These are phyloP conservation scores for Tetragnatha versicolor DNA, from an alignment of 1,140 invertebrate genomes.

Conservation along the genomic window DNA sequence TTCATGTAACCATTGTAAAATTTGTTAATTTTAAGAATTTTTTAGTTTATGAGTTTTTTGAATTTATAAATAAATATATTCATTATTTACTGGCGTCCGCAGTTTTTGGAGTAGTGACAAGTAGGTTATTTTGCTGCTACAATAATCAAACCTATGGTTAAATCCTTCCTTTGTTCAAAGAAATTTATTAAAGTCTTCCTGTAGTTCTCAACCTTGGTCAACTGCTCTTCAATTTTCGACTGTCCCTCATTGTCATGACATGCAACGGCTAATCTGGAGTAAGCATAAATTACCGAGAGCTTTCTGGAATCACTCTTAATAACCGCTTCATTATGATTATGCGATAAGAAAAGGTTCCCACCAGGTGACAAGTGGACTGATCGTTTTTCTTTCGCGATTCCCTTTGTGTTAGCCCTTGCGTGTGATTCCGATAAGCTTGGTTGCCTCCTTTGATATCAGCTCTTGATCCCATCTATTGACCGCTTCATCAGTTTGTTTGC, in stretches of 20 bases:
- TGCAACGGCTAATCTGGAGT: conserved; percentile 37
- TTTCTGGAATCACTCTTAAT: conserved; percentile 30
- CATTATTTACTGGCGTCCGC: too few species aligned
- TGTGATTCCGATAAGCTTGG: conserved; percentile 23
- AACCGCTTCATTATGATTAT: conserved; percentile 41
- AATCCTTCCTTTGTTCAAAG: too few species aligned
- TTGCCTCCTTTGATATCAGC: conserved; percentile 23
- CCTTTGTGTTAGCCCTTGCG: conserved; percentile 31
- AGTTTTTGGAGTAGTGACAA: too few species aligned
- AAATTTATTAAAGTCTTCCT: too few species aligned
- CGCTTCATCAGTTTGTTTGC: conserved; percentile 17
- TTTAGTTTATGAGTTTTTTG: too few species aligned
- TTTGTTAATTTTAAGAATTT: too few species aligned
- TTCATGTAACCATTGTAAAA: too few species aligned
- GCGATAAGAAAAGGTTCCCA: conserved; percentile 35
- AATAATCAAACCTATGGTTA: too few species aligned
- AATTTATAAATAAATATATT: too few species aligned
- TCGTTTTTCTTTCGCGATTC: conserved; percentile 16
- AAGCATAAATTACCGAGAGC: conserved; percentile 37
- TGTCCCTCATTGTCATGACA: conserved; percentile 39
- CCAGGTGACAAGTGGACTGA: conserved; percentile 36
- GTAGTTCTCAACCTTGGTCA: too few species aligned
- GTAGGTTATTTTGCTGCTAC: too few species aligned
- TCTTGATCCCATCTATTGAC: not conserved
- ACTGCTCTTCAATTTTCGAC: too few species aligned